Evolutionary conservation across 2,797 vertebrate species (phyloP).

Genomic region (Microcaecilia unicolor): DNA sequence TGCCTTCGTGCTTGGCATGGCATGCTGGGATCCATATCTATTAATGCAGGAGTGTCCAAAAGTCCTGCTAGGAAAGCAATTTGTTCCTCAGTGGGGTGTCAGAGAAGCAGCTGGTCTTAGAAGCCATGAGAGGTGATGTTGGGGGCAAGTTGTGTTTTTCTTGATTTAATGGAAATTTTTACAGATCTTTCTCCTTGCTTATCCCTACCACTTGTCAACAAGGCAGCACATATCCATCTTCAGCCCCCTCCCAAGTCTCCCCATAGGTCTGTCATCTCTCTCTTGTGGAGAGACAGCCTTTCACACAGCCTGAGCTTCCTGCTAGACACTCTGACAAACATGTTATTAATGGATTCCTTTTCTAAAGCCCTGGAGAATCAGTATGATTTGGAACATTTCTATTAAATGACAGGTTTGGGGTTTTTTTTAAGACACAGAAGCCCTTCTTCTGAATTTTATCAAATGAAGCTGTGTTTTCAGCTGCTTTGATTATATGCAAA

Average conservation of each 20-base stretch:
- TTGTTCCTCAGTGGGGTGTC: conserved; percentile 62
- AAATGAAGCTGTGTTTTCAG: no score
- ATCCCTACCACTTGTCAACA: conserved; percentile 35
- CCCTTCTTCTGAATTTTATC: no score
- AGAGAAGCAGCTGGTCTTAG: conserved; percentile 62
- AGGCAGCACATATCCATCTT: conserved; percentile 28
- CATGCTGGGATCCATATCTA: conserved; percentile 64
- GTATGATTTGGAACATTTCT: conserved; percentile 25
- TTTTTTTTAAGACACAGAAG: neutral
- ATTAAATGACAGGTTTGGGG: conserved; percentile 30
- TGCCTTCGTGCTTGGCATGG: conserved; percentile 53
- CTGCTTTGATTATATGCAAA: no score
- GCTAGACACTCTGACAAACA: conserved; percentile 36
- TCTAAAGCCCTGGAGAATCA: conserved; percentile 26
- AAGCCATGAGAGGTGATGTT: conserved; percentile 59
- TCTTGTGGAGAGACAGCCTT: conserved; percentile 30
- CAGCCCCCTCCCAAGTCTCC: conserved; percentile 19
- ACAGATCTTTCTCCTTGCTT: conserved; percentile 35
- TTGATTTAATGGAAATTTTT: conserved; percentile 58
- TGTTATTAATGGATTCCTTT: conserved; percentile 40
- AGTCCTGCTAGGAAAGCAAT: conserved; percentile 70
- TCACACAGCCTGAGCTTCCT: conserved; percentile 30
- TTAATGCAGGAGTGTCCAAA: conserved; percentile 62
- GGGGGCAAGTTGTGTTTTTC: conserved; percentile 56
- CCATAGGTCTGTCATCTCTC: conserved; percentile 23